phyloP scores from a whole-genome alignment of 2,888 invertebrate species.

The Trissonchulus latispiculum region DNA sequence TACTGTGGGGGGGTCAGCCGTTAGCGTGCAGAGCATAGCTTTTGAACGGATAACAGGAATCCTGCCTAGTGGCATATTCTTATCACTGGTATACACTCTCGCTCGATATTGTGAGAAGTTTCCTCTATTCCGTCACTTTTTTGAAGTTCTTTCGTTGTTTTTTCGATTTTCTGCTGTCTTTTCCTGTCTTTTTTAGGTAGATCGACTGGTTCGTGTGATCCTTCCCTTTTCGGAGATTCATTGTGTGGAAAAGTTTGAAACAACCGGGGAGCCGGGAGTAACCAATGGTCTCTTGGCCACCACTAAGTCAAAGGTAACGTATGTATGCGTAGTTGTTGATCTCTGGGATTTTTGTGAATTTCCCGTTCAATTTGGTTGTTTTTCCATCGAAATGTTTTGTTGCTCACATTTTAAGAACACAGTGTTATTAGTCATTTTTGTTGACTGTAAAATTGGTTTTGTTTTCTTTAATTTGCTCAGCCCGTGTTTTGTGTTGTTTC shows the following conservation, averaged over 20 bases:
- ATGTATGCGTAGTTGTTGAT: too few species aligned
- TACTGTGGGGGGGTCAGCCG: too few species aligned
- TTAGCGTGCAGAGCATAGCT: too few species aligned
- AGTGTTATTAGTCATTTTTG: not conserved
- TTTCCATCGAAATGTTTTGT: not conserved
- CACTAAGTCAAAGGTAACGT: constrained; percentile 18
- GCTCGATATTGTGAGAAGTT: too few species aligned
- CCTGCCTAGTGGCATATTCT: too few species aligned
- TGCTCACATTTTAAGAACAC: not conserved
- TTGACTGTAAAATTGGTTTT: not conserved
- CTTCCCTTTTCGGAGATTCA: constrained; percentile 34
- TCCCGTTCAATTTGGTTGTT: not conserved
- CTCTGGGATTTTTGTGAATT: not conserved
- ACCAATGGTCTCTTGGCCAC: constrained; percentile 21
- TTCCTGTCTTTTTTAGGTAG: constrained; percentile 23
- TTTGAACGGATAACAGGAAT: too few species aligned
- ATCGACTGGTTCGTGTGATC: constrained; percentile 33
- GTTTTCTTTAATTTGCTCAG: not conserved
- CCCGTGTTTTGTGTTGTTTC: not conserved
- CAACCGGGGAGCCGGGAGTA: constrained; percentile 23
- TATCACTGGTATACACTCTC: too few species aligned
- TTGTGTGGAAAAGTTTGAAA: constrained; percentile 35
- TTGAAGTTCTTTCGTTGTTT: too few species aligned
- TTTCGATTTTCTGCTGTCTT: too few species aligned
- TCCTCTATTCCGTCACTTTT: too few species aligned